Evolutionary conservation across 2,888 invertebrate species (phyloP).

Genomic region (Ophion costatus): DNA sequence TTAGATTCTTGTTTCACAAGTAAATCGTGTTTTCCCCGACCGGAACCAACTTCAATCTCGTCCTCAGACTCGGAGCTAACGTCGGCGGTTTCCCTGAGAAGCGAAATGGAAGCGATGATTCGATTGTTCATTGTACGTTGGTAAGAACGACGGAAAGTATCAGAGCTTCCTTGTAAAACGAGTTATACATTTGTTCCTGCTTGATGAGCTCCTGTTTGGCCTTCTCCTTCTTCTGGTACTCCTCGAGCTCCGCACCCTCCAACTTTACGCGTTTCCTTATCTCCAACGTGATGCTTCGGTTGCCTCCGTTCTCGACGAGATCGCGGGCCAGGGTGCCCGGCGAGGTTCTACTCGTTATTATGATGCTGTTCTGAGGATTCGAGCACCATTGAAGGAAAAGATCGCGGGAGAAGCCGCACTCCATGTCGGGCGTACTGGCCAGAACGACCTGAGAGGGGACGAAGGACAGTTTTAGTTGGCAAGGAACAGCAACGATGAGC

Average conservation of each 20-base stretch:
- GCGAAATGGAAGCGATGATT: slow-evolving; percentile 50
- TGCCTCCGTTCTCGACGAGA: slow-evolving; percentile 90
- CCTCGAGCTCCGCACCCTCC: slow-evolving; percentile 92
- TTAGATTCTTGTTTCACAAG: slow-evolving; percentile 91
- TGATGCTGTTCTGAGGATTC: slow-evolving; percentile 96
- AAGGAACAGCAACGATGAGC: too few species aligned
- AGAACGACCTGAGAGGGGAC: slow-evolving; percentile 89
- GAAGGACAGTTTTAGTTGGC: background rate
- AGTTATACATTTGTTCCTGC: slow-evolving; percentile 82
- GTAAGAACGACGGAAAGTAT: background rate
- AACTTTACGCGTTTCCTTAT: slow-evolving; percentile 89
- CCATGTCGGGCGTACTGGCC: slow-evolving; percentile 97
- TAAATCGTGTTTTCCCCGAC: slow-evolving; percentile 93
- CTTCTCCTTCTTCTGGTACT: slow-evolving; percentile 88
- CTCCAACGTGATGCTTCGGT: slow-evolving; percentile 89
- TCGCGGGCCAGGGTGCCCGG: slow-evolving; percentile 93
- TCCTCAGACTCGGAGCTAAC: slow-evolving; percentile 93
- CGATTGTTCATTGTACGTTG: background rate
- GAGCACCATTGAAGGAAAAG: slow-evolving; percentile 97
- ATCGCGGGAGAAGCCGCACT: slow-evolving; percentile 97
- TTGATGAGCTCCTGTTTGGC: slow-evolving; percentile 84
- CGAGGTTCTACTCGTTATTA: slow-evolving; percentile 94
- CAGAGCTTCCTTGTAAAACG: background rate
- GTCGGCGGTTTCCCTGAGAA: slow-evolving; percentile 87
- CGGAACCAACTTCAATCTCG: slow-evolving; percentile 92